Conservation (phyloP, 2,797 vertebrate species). For the Chaetophractus vellerosus region DNA sequence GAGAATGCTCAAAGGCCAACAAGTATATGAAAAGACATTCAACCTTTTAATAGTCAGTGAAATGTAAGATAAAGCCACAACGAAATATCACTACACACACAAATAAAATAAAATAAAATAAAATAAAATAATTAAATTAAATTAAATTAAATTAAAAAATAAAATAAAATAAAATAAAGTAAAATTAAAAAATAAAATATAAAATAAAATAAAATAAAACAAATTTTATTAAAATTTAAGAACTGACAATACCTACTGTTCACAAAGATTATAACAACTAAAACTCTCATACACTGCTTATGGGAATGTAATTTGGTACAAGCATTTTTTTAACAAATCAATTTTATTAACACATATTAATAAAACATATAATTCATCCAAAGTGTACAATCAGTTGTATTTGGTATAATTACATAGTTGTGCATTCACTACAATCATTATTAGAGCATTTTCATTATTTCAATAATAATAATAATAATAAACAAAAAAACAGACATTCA, state of each 20-base stretch:
- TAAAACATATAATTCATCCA: too few species aligned
- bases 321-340: background rate
- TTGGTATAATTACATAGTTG: too few species aligned
- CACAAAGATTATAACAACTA: slow-evolving; percentile 30
- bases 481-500: too few species aligned
- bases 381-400: too few species aligned
- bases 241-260: background rate
- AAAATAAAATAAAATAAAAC: too few species aligned
- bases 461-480: too few species aligned
- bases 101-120: background rate
- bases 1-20: background rate
- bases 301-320: background rate
- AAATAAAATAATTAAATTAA: too few species aligned
- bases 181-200: too few species aligned
- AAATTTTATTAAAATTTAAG: background rate
- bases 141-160: too few species aligned
- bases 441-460: too few species aligned
- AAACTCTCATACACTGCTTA: background rate
- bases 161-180: background rate
- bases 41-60: slow-evolving; percentile 36
- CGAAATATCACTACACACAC: background rate
- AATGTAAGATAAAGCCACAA: slow-evolving; percentile 27
- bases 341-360: too few species aligned
- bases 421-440: too few species aligned
- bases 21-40: slow-evolving; percentile 7